Base-by-base conservation (phyloP, 1,140 invertebrate species). In the Lordiphosa mommai region DNA sequence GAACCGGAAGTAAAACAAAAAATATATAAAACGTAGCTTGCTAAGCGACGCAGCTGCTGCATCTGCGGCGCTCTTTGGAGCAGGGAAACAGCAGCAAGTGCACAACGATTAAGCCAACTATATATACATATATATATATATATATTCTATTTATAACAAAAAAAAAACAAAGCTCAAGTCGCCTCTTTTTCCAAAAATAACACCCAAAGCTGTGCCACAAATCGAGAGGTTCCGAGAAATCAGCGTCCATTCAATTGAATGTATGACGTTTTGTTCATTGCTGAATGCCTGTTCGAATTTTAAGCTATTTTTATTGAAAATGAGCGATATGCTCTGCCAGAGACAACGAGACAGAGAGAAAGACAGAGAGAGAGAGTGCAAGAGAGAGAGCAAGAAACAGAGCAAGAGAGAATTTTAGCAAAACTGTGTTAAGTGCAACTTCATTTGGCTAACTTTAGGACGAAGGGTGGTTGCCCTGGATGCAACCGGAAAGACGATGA, bases 221-320 rank as follows among this genome's bases (percentile, higher is more conserved):
- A 7, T 16, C 23, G 23, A 29, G 29, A 43, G 40, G 27, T 12
- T 10, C 20, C 6, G 40, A 43, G 40, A 43, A 27, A 43, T 43
- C n/a, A 43, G n/a, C 13, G 20, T 6, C 40, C 17, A 20, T 8
- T 48, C 32, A 10, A 17, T 41, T 63, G 13, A 52, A 30, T 46
- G 33, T 33, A 32, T 40, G 32, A 40, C 9, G 34, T 55, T 43
- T 13, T 23, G 43, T 10, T 16, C n/a, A 17, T 20, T 69, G 47
- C 77, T 84, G 77, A 56, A 57, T 49, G 77, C 77, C 77, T 84
- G 77, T 61, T 84, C 67, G 64, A 48, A 84, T 84, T 82, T 82
- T 84, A 84, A 84, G 77, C 77, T 84, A 84, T 84, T 84, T 84
- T 84, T 84, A 84, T 82, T 85, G 79, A 82, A 84, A 82, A 69